These are phyloP conservation scores for Otolemur garnettii DNA, from an alignment of 2,113 vertebrate species.

Conservation along the genomic window DNA sequence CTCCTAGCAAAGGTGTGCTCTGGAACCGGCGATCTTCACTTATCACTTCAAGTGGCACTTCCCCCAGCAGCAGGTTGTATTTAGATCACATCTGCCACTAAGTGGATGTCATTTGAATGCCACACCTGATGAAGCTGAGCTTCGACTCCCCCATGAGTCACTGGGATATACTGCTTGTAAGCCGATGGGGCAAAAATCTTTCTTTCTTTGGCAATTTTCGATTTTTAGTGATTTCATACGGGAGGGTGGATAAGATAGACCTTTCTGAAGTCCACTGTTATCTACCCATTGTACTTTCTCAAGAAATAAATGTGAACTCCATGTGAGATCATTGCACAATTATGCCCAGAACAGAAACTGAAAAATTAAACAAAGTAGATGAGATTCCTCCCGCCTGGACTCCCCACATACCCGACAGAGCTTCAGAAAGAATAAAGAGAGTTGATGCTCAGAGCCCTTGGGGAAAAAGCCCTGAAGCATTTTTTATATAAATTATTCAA, in stretches of 20 bases:
- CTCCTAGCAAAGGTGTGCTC: background rate
- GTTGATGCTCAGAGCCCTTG: background rate
- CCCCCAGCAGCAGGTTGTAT: background rate
- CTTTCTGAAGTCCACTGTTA: background rate
- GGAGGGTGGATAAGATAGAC: background rate
- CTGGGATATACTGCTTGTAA: background rate
- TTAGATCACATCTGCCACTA: background rate
- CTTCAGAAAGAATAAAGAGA: conserved; percentile 33
- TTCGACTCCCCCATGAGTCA: background rate
- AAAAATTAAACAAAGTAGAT: conserved; percentile 1
- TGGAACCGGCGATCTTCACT: background rate
- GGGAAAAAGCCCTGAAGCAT: conserved; percentile 27
- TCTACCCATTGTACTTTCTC: background rate
- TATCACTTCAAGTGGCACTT: background rate
- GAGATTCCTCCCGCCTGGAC: background rate
- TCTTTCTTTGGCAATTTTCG: background rate
- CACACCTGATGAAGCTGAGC: background rate
- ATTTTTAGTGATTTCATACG: background rate
- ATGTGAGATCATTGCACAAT: background rate
- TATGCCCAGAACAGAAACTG: background rate
- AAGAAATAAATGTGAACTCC: conserved; percentile 51
- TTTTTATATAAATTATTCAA: conserved; percentile 34
- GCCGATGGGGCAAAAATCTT: background rate
- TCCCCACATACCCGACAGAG: background rate
- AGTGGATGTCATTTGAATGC: background rate